phyloP scores from a whole-genome alignment of 2,113 vertebrate genomes.

The Lycocorax pyrrhopterus region DNA sequence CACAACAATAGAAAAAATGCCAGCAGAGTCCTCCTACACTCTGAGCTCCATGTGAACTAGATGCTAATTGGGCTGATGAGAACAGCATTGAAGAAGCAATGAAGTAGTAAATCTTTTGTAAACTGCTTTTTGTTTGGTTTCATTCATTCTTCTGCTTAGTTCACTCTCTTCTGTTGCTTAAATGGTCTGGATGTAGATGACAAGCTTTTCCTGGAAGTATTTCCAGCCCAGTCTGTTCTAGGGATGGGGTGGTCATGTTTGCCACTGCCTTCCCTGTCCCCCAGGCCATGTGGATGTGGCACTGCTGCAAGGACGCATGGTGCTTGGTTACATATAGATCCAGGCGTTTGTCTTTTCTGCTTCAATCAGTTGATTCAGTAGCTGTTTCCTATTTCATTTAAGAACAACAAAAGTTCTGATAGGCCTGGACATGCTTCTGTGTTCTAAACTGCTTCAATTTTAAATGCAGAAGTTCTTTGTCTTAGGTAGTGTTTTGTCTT shows the following conservation, averaged over 20 bases:
- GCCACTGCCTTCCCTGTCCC: neutral
- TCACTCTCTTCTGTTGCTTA: neutral
- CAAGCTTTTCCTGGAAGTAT: neutral
- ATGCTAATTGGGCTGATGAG: neutral
- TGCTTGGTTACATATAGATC: neutral
- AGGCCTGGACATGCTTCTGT: neutral
- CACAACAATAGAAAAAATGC: neutral
- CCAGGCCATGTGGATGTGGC: neutral
- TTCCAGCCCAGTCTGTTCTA: neutral
- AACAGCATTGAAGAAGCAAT: neutral
- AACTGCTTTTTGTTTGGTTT: neutral
- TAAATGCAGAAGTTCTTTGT: neutral
- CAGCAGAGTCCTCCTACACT: neutral
- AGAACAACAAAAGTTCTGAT: neutral
- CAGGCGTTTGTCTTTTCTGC: neutral
- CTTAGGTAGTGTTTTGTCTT: neutral
- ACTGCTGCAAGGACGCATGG: neutral
- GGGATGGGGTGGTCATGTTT: neutral
- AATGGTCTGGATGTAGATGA: neutral
- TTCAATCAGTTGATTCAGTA: neutral
- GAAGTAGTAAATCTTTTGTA: neutral
- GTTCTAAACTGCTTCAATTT: neutral
- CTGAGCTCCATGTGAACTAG: neutral
- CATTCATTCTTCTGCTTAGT: neutral
- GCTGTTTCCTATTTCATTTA: neutral